phyloP scores from a whole-genome alignment of 2,888 invertebrate species.

The Rhopalosiphum nymphaeae region DNA sequence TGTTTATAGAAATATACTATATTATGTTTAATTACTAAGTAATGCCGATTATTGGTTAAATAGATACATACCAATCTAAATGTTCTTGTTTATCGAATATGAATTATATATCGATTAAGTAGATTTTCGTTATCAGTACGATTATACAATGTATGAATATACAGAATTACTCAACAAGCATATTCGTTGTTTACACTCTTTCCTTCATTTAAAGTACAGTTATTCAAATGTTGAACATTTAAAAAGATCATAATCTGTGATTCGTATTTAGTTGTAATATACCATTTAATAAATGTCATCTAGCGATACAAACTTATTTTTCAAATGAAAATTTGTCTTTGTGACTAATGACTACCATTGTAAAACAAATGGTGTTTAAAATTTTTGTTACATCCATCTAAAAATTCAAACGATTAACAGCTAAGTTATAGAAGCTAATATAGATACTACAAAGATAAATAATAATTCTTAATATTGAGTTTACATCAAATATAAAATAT shows the following conservation, averaged over 20 bases:
- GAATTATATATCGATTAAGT: neutral
- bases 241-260: neutral
- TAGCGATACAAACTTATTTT: neutral
- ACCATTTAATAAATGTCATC: neutral
- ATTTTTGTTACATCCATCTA: neutral
- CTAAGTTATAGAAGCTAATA: neutral
- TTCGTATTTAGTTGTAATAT: neutral
- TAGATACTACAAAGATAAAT: neutral
- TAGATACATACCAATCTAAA: neutral
- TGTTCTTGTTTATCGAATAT: neutral
- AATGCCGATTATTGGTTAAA: neutral
- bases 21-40: neutral
- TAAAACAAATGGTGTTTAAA: neutral
- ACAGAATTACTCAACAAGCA: neutral
- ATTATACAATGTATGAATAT: neutral
- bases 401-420: neutral
- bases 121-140: neutral
- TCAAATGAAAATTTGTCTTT: neutral
- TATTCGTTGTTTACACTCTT: neutral
- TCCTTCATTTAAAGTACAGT: neutral
- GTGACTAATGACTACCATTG: neutral
- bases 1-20: neutral
- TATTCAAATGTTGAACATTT: neutral
- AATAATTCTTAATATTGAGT: neutral
- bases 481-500: neutral